phyloP scores from a whole-genome alignment of 2,797 vertebrate genomes.

The Rhincodon typus region DNA sequence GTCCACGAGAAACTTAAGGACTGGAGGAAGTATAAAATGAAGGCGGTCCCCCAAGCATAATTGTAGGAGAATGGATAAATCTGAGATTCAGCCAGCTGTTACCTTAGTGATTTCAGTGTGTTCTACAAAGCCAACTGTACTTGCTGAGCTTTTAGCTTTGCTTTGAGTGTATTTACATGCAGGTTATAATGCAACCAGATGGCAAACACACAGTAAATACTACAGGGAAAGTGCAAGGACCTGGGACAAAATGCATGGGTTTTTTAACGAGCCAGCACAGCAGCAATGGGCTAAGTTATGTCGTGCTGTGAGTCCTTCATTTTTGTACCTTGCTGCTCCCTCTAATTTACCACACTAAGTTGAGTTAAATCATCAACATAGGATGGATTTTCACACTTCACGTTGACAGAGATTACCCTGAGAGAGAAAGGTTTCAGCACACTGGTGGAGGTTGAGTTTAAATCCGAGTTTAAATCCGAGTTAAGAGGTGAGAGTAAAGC shows the following conservation, averaged over 20 bases:
- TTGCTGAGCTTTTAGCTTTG: not conserved
- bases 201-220: not conserved
- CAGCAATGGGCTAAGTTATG: not conserved
- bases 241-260: not conserved
- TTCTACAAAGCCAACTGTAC: not conserved
- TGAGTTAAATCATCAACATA: not conserved
- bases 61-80: not conserved
- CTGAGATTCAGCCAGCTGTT: conserved; percentile 14
- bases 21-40: conserved; percentile 14
- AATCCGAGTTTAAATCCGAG: not conserved
- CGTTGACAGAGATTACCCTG: not conserved
- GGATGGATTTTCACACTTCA: not conserved
- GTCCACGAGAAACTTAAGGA: not conserved
- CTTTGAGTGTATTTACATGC: conserved; percentile 5
- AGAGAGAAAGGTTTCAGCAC: not conserved
- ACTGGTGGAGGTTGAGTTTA: not conserved
- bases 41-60: not conserved
- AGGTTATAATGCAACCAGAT: not conserved
- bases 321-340: not conserved
- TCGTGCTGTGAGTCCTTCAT: not conserved
- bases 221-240: not conserved
- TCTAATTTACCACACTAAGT: not conserved
- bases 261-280: not conserved
- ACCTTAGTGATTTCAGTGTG: not conserved
- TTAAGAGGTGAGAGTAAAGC: not conserved